Conservation (phyloP, 2,113 vertebrate species). For the Regulus satrapa region DNA sequence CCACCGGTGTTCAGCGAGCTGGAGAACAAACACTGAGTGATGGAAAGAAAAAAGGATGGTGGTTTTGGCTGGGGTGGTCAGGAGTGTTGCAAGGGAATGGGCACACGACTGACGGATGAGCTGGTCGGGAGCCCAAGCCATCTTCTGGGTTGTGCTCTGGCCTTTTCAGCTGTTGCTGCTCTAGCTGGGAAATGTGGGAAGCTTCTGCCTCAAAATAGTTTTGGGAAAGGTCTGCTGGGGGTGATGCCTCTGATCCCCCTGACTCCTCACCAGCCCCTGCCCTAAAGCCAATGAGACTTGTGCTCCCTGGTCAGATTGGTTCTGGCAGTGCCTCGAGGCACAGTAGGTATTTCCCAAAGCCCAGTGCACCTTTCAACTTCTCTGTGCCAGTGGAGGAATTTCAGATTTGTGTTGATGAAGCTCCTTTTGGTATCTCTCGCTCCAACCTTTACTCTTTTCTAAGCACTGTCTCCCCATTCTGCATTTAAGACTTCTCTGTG, state of each 20-base stretch:
- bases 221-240: background rate
- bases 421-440: background rate
- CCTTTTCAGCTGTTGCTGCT: background rate
- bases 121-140: background rate
- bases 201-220: background rate
- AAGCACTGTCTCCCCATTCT: background rate
- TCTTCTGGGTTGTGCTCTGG: background rate
- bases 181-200: background rate
- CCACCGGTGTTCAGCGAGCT: background rate
- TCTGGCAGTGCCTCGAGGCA: background rate
- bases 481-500: background rate
- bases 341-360: background rate
- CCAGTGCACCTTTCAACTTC: background rate
- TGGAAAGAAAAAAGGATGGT: background rate
- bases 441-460: background rate
- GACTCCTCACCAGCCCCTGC: background rate
- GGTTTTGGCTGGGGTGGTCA: background rate
- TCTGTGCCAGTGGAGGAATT: background rate
- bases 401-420: background rate
- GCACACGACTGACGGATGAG: background rate
- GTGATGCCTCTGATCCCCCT: fast-evolving
- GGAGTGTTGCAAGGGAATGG: background rate
- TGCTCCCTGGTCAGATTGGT: background rate
- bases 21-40: background rate
- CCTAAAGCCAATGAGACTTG: background rate